Evolutionary conservation across 2,797 vertebrate genomes (phyloP).

Genomic region (Anabas testudineus): DNA sequence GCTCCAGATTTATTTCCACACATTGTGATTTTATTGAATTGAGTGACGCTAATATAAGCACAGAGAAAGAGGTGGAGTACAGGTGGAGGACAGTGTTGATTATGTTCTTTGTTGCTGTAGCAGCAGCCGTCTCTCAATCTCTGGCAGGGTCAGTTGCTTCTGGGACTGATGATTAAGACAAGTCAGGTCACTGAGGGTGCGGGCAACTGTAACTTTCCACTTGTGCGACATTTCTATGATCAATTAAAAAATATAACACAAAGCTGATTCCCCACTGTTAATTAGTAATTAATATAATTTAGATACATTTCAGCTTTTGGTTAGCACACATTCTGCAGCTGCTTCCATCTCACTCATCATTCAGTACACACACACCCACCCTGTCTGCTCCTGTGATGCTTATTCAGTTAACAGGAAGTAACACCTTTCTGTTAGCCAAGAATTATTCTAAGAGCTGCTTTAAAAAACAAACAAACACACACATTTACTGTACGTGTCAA

Average conservation of each 20-base stretch:
- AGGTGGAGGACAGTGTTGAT: slow-evolving; percentile 24
- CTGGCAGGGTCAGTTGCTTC: slow-evolving; percentile 5
- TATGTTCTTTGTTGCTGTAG: slow-evolving; percentile 7
- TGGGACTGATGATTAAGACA: slow-evolving; percentile 2
- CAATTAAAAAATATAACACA: background rate
- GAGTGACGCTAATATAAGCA: slow-evolving; percentile 2
- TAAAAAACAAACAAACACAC: slow-evolving; percentile 8
- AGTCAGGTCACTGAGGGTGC: slow-evolving; percentile 15
- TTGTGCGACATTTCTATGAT: background rate
- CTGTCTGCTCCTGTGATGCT: slow-evolving; percentile 32
- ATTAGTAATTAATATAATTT: slow-evolving; percentile 10
- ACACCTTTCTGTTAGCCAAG: slow-evolving; percentile 21
- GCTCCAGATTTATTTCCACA: background rate
- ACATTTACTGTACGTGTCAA: slow-evolving; percentile 37
- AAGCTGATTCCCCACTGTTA: slow-evolving; percentile 4
- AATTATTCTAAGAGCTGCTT: slow-evolving; percentile 12
- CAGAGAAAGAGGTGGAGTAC: slow-evolving; percentile 38
- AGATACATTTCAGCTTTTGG: background rate
- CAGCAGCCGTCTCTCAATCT: slow-evolving; percentile 32
- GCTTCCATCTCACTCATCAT: slow-evolving; percentile 16
- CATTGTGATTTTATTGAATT: background rate
- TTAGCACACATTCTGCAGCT: background rate
- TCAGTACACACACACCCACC: slow-evolving; percentile 23
- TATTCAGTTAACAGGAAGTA: slow-evolving; percentile 31
- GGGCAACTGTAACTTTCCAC: slow-evolving; percentile 1